Conservation (phyloP, 1,140 invertebrate genomes). For the Chlorops oryzae region DNA sequence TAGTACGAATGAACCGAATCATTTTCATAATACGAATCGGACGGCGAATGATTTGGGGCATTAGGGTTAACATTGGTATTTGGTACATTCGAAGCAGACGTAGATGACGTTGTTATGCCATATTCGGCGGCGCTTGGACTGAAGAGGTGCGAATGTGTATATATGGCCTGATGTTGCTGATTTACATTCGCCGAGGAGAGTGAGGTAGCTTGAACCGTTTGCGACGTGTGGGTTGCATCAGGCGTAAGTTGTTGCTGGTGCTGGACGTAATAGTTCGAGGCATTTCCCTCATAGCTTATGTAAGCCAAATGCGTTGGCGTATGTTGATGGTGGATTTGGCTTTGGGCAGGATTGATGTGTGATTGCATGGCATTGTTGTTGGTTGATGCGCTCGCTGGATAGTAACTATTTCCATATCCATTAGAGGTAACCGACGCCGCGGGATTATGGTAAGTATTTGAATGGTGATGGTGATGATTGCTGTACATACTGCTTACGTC, state of each 20-base stretch:
- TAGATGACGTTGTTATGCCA: slow-evolving; percentile 37
- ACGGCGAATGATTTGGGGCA: slow-evolving; percentile 33
- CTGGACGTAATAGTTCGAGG: slow-evolving; percentile 22
- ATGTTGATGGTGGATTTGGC: slow-evolving; percentile 14
- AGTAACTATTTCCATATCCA: slow-evolving; percentile 36
- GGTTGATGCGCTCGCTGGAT: slow-evolving; percentile 34
- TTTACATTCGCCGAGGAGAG: not conserved
- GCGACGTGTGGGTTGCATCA: slow-evolving; percentile 18
- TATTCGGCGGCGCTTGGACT: slow-evolving; percentile 46
- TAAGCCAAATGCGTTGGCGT: slow-evolving; percentile 20
- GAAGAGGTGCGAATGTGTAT: slow-evolving; percentile 42
- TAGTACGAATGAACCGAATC: slow-evolving; percentile 43
- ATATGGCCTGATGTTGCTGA: slow-evolving; percentile 22
- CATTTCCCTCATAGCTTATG: slow-evolving; percentile 18
- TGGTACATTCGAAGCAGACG: slow-evolving; percentile 5
- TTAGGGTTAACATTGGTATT: slow-evolving; percentile 35
- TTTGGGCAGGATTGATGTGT: slow-evolving; percentile 1
- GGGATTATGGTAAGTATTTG: slow-evolving; percentile 43
- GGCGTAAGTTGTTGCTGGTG: slow-evolving; percentile 21
- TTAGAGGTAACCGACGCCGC: slow-evolving; percentile 14
- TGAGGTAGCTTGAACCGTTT: slow-evolving; percentile 7
- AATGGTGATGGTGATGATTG: slow-evolving; percentile 48
- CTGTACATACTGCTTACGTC: slow-evolving; percentile 69
- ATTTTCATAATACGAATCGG: slow-evolving; percentile 41
- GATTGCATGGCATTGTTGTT: slow-evolving; percentile 19